phyloP scores from a whole-genome alignment of 1,140 invertebrate genomes.

The Alviniconcha marisindica region DNA sequence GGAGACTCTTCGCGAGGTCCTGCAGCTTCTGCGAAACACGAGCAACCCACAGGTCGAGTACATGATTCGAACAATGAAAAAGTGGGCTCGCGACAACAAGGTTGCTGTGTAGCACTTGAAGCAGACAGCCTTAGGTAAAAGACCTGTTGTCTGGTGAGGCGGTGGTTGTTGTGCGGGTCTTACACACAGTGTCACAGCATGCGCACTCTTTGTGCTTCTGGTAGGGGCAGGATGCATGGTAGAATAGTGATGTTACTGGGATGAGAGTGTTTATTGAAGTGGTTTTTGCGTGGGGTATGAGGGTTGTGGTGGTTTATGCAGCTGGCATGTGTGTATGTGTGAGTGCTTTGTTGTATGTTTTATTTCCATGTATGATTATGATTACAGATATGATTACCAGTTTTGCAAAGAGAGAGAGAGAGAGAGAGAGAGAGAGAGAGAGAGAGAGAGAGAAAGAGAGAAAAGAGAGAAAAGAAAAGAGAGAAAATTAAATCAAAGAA shows the following conservation, averaged over 20 bases:
- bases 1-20: constrained; percentile 87
- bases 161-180: neutral
- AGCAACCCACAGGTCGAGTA: constrained; percentile 91
- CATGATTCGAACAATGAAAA: constrained; percentile 90
- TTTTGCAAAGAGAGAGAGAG: too few species aligned
- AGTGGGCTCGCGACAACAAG: constrained; percentile 91
- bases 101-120: constrained; percentile 42
- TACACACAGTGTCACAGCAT: neutral
- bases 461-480: too few species aligned
- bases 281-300: too few species aligned
- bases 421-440: too few species aligned
- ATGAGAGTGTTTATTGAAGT: too few species aligned
- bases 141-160: neutral
- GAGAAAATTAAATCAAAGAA: too few species aligned
- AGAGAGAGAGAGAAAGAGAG: too few species aligned
- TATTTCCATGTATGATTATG: neutral
- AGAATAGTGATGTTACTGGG: too few species aligned
- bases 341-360: neutral
- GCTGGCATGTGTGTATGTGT: too few species aligned
- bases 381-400: too few species aligned
- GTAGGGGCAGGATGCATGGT: too few species aligned
- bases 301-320: too few species aligned
- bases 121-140: neutral
- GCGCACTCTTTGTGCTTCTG: neutral
- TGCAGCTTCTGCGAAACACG: constrained; percentile 87